Evolutionary conservation across 2,888 invertebrate genomes (phyloP), one percentile per base, ranked within the genome.

Genomic region (Epicampocera succincta): DNA sequence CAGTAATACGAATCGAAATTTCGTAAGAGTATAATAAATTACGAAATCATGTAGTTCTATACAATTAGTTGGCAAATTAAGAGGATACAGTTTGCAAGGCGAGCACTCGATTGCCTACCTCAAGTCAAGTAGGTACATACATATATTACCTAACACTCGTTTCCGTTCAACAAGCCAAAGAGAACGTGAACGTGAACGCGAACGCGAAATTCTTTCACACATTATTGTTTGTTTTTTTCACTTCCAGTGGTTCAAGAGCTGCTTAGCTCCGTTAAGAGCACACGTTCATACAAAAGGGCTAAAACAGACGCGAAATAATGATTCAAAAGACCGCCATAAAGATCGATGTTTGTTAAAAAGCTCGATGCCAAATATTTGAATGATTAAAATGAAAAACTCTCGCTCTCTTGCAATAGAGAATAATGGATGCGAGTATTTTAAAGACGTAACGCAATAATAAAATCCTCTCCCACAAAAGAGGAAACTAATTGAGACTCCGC

Each of bases 71-170:
- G 74, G 52, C 50, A 56, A 54, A 71, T 74, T 66, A 66, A 48
- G 42, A 58, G 58, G 29, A 72, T 61, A 71, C 61, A 74, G 61
- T 54, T 44, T 38, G 25, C 60, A 52, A 29, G 71, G 40, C 21
- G 3, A 48, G 33, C 38, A n/a, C n/a, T 54, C 46, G 9, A 38
- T 13, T 60, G 17, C 3, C n/a, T 58, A 66, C 68, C 65, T 82
- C 74, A 82, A 78, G 65, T 82, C 82, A 82, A 82, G 82, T 71
- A 78, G 74, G n/a, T n/a, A n/a, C n/a, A n/a, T n/a, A n/a, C n/a
- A 82, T 78, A 60, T 82, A 82, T 73, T 66, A 66, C 52, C 78
- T 33, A 73, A 69, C 73, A 77, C 77, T 77, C 72, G 54, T 12
- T 54, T 25, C 17, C 9, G 15, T 61, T 12, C 52, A 40, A 38